Evolutionary conservation across 2,888 invertebrate genomes (phyloP).

Genomic region (Bellardia bayeri): DNA sequence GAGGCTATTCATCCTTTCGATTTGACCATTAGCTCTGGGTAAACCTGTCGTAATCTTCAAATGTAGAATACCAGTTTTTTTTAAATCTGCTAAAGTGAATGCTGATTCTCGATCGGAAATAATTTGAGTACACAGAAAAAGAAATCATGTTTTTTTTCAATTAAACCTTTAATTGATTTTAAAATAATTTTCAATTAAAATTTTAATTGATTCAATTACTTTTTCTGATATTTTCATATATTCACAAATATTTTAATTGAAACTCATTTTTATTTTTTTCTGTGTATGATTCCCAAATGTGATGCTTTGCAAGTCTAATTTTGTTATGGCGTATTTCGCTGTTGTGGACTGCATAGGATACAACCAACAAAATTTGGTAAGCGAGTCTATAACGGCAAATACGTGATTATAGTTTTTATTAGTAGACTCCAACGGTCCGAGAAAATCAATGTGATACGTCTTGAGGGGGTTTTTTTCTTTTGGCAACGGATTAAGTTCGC

Average conservation of each 20-base stretch:
- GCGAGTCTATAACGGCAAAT: constrained; percentile 79
- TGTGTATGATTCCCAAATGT: constrained; percentile 81
- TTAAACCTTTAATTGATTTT: too few relatives aligned
- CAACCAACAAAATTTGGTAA: constrained; percentile 81
- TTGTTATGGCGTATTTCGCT: constrained; percentile 78
- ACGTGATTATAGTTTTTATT: constrained; percentile 76
- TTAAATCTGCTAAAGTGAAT: constrained; percentile 76
- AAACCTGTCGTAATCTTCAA: constrained; percentile 63
- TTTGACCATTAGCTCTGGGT: constrained; percentile 63
- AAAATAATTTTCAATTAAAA: too few relatives aligned
- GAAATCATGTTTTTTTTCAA: too few relatives aligned
- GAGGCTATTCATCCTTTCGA: constrained; percentile 59
- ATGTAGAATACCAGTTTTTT: constrained; percentile 79
- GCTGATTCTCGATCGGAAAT: constrained; percentile 78
- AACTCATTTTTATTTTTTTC: too few relatives aligned
- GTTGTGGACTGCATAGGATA: constrained; percentile 79
- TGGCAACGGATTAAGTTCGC: constrained; percentile 60
- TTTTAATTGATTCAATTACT: too few relatives aligned
- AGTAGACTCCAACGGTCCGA: constrained; percentile 79
- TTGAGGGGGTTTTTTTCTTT: constrained; percentile 70
- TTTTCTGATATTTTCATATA: too few relatives aligned
- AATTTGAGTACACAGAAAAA: too few relatives aligned
- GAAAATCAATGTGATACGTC: constrained; percentile 78
- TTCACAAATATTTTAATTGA: too few relatives aligned
- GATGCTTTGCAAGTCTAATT: constrained; percentile 77